Conservation (phyloP, 2,113 vertebrate genomes). For the Gallinago paraguaiae region DNA sequence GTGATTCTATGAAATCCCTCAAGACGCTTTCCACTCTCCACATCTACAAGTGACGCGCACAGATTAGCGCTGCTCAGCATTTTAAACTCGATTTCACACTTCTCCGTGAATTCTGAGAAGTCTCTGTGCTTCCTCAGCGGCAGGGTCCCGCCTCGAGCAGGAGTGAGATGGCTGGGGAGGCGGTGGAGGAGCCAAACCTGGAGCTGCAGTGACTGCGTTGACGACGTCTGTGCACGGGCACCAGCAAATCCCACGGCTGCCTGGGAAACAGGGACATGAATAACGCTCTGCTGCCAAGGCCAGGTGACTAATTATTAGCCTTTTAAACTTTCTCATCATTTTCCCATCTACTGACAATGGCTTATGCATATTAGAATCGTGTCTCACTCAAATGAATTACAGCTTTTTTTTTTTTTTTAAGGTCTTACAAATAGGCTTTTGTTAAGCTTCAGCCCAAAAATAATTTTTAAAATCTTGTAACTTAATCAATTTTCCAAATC, state of each 20-base stretch:
- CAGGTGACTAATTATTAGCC: constrained; percentile 56
- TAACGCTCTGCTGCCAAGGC: constrained; percentile 8
- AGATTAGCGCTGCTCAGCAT: background rate
- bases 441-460: constrained; percentile 52
- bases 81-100: background rate
- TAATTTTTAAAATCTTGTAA: constrained; percentile 26
- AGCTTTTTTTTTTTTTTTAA: background rate
- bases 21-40: background rate
- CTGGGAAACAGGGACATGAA: constrained; percentile 2
- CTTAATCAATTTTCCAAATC: constrained; percentile 43
- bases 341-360: constrained; percentile 55
- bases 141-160: background rate
- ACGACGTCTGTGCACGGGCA: background rate
- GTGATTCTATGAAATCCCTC: background rate
- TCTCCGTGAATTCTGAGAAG: background rate
- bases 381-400: constrained; percentile 12
- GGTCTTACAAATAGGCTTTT: constrained; percentile 45
- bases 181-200: background rate
- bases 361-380: constrained; percentile 31
- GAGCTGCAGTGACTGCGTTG: constrained; percentile 9
- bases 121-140: background rate
- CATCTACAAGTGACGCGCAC: background rate
- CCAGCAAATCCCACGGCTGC: background rate
- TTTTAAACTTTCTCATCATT: constrained; percentile 44
- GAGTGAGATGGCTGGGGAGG: constrained; percentile 15